A percentile compares a stretch with the other conserved stretches of the same genome.
These are phyloP conservation scores for Yoshiicerus persimilis DNA, from an alignment of 1,140 invertebrate species.

Conservation along the genomic window DNA sequence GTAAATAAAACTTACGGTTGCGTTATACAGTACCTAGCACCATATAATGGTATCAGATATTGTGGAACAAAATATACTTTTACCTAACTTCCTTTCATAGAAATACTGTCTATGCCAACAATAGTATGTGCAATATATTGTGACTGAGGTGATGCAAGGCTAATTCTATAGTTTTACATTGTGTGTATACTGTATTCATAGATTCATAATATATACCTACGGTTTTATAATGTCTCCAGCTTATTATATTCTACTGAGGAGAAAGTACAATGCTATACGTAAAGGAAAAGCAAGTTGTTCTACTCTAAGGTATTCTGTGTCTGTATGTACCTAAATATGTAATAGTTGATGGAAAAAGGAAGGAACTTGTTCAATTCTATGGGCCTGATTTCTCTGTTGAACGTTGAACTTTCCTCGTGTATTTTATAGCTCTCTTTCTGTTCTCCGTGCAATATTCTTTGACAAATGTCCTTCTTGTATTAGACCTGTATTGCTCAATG, in stretches of 20 bases:
- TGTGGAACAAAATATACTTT: too few species aligned
- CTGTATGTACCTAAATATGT: background rate
- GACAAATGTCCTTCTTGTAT: background rate
- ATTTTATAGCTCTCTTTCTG: constrained; percentile 1
- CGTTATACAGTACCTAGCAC: too few species aligned
- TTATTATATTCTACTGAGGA: background rate
- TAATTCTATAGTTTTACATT: background rate
- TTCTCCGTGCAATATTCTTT: constrained; percentile 6
- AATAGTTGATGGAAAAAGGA: background rate
- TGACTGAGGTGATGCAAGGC: background rate
- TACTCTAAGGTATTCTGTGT: background rate
- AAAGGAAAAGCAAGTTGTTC: background rate
- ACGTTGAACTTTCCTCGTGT: background rate
- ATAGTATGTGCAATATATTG: background rate
- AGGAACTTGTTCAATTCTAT: constrained; percentile 22
- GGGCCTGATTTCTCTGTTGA: background rate
- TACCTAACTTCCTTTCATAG: too few species aligned
- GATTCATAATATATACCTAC: background rate
- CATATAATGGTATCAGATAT: too few species aligned
- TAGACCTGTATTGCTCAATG: background rate
- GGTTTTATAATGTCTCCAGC: background rate
- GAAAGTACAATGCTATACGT: background rate
- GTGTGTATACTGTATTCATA: background rate
- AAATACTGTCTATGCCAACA: background rate
- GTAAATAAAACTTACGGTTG: too few species aligned